A percentile compares a stretch with the other conserved stretches of the same genome.
Evolutionary conservation across 2,888 invertebrate species (phyloP).

Genomic region (Gari tellinella): DNA sequence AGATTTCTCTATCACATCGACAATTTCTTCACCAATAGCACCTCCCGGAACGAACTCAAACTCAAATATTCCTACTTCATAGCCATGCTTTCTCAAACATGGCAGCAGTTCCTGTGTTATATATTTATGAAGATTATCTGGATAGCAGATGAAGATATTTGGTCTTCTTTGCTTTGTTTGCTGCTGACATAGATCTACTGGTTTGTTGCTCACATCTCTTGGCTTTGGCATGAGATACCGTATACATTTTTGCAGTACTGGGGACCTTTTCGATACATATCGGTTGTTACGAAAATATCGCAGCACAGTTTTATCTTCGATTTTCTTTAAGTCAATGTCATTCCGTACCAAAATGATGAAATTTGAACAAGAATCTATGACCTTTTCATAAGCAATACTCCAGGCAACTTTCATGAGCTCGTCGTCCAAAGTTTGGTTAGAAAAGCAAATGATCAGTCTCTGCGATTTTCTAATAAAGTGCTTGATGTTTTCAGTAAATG

Average conservation of each 20-base stretch:
- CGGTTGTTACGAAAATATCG: background rate
- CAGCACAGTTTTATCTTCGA: background rate
- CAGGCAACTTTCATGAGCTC: conserved; percentile 1
- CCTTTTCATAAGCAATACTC: conserved; percentile 1
- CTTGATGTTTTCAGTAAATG: conserved; percentile 1
- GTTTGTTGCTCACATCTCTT: background rate
- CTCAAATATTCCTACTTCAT: too few species aligned
- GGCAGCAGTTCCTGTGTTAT: too few species aligned
- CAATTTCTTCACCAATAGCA: too few species aligned
- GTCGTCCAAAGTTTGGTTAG: background rate
- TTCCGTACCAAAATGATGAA: background rate
- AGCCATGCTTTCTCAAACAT: too few species aligned
- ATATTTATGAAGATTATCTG: too few species aligned
- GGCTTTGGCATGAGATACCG: conserved; percentile 10
- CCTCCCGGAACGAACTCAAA: too few species aligned
- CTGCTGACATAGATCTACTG: too few species aligned
- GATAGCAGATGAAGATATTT: too few species aligned
- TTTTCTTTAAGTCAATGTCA: too few species aligned
- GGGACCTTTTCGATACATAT: background rate
- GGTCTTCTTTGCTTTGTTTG: too few species aligned
- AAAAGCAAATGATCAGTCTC: background rate
- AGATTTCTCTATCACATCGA: too few species aligned
- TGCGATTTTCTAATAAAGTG: background rate
- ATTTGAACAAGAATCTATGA: background rate
- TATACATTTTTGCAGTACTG: background rate